phyloP scores from a whole-genome alignment of 2,797 vertebrate species.

The Carduelis carduelis region DNA sequence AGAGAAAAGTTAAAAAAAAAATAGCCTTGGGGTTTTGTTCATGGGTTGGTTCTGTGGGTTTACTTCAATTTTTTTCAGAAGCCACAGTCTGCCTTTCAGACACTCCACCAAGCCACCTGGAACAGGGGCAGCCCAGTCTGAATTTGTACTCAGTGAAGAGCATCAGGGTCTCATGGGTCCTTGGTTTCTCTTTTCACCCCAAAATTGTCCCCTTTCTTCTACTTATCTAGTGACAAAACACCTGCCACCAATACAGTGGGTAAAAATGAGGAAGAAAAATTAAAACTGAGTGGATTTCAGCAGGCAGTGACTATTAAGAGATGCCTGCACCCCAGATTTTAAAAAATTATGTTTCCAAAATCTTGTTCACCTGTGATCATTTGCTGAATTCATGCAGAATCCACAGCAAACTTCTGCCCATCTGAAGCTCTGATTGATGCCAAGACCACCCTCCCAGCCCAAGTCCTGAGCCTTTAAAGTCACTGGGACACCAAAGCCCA shows the following conservation, averaged over 20 bases:
- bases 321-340: neutral
- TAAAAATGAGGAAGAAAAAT: neutral
- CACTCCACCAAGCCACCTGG: neutral
- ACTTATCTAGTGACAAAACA: neutral
- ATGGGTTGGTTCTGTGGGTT: neutral
- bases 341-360: neutral
- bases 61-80: neutral
- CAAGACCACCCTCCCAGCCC: neutral
- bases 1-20: fast-evolving
- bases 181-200: neutral
- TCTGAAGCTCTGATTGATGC: neutral
- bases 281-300: neutral
- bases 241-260: neutral
- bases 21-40: neutral
- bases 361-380: neutral
- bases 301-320: neutral
- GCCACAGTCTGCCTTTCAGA: neutral
- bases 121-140: neutral
- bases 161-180: neutral
- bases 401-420: neutral
- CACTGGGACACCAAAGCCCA: neutral
- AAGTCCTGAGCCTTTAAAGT: neutral
- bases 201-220: neutral
- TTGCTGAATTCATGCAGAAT: neutral
- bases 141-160: neutral